phyloP scores from a whole-genome alignment of 30 jellyfish, hydroid and myxozoan species.

The Turritopsis rubra region DNA sequence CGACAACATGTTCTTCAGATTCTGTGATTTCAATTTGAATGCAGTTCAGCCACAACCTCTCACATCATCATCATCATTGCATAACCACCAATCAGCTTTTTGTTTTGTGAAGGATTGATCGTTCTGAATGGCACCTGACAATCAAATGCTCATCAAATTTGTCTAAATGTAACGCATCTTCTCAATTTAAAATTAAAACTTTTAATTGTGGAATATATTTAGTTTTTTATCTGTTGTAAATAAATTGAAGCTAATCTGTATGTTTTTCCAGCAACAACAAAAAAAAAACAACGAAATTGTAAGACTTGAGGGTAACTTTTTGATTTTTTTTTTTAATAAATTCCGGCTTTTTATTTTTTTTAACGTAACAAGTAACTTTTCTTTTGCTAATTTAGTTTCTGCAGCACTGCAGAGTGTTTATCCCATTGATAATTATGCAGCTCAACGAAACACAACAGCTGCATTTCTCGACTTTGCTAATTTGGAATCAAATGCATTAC shows the following conservation, averaged over 20 bases:
- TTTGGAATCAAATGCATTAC: conserved; percentile 42
- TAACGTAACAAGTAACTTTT: neutral
- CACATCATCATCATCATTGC: conserved; percentile 40
- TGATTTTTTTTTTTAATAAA: no score
- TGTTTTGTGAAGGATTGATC: neutral
- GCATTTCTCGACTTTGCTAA: conserved; percentile 85
- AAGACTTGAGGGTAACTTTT: no score
- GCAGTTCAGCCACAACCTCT: conserved; percentile 36
- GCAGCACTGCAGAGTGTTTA: conserved; percentile 90
- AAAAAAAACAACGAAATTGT: no score
- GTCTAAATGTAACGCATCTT: neutral
- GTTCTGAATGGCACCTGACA: neutral
- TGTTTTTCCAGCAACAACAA: neutral
- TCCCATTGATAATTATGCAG: conserved; percentile 71
- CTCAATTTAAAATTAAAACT: neutral
- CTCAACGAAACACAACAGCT: conserved; percentile 55
- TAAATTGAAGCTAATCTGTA: neutral
- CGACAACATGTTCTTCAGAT: conserved; percentile 63
- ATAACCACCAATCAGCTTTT: conserved; percentile 4
- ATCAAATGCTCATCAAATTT: neutral
- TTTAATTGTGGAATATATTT: neutral
- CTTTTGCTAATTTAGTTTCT: conserved; percentile 50
- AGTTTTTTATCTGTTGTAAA: neutral
- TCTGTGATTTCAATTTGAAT: conserved; percentile 49
- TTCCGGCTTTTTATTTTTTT: no score